These are phyloP conservation scores for Hormaphis cornu DNA, from an alignment of 1,140 invertebrate genomes.

Conservation along the genomic window DNA sequence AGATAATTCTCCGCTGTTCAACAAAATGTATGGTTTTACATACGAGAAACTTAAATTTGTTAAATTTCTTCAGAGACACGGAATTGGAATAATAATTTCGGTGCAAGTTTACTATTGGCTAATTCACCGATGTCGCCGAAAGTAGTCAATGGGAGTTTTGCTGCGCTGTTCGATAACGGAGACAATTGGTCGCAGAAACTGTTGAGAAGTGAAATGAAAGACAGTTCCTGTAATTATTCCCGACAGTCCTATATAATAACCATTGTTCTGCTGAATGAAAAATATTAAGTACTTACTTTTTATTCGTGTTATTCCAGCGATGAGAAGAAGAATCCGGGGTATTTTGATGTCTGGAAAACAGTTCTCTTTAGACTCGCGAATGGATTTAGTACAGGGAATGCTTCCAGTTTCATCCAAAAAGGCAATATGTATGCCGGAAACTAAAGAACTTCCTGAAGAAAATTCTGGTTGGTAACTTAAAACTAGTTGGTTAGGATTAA, in stretches of 20 bases:
- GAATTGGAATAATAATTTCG: constrained; percentile 74
- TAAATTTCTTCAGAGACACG: constrained; percentile 59
- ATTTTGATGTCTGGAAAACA: constrained; percentile 72
- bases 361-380: constrained; percentile 80
- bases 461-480: not conserved
- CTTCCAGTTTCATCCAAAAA: not conserved
- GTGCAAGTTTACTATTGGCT: constrained; percentile 81
- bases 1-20: too few relatives aligned
- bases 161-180: constrained; percentile 83
- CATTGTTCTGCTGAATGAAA: not conserved
- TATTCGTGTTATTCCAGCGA: not conserved
- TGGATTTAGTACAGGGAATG: constrained; percentile 67
- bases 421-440: not conserved
- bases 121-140: constrained; percentile 96
- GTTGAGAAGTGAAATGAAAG: constrained; percentile 53
- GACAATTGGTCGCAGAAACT: constrained; percentile 63
- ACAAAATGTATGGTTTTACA: too few relatives aligned
- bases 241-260: constrained; percentile 40
- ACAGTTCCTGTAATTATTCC: constrained; percentile 75
- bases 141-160: constrained; percentile 92
- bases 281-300: not conserved
- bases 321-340: constrained; percentile 61
- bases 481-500: too few relatives aligned
- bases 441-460: not conserved
- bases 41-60: not conserved